Evolutionary conservation across 2,797 vertebrate genomes (phyloP), one percentile per base, ranked within the genome.

Genomic region (Rhadinocentrus ornatus): DNA sequence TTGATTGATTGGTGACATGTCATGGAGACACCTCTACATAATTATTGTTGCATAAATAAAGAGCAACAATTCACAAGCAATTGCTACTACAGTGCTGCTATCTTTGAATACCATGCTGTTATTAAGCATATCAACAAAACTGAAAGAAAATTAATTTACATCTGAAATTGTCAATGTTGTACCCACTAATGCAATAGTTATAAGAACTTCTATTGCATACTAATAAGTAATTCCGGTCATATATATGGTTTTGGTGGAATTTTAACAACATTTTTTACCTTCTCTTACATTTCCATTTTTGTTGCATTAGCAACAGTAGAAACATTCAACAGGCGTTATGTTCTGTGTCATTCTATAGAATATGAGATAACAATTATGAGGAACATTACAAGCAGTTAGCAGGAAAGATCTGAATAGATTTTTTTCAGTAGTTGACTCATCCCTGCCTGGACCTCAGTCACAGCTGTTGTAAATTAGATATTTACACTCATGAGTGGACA

Each of bases 381-480:
- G n/a, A 65, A 11, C 11, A 26, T 54, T 37, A 58, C 24, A 39
- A 39, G 16, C 6, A 31, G 29, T 62, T 39, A 32, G 27, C 29
- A 11, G 53, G 26, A n/a, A 0, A 68, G 10, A 55, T 53, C 41
- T 66, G 20, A n/a, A 44, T 15, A 20, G 55, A n/a, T 72, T 70
- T 59, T 41, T 20, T 16, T n/a, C 20, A 48, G 18, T 20, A 26
- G 52, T 34, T 70, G 58, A 54, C 32, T 78, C 22, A 68, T 71
- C n/a, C 3, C 35, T 29, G 27, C 15, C 18, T 59, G 50, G 73
- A 62, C 48, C 35, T 74, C 12, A 55, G 55, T 77, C 20, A 50
- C 44, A 62, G 2, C 35, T 69, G 35, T 65, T 22, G 15, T 31
- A 67, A 44, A 18, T 29, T 26, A 64, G 41, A 48, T 26, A 54